These are phyloP conservation scores for Parauchenoglanis punctatus DNA, from an alignment of 2,797 vertebrate genomes.

Conservation along the genomic window DNA sequence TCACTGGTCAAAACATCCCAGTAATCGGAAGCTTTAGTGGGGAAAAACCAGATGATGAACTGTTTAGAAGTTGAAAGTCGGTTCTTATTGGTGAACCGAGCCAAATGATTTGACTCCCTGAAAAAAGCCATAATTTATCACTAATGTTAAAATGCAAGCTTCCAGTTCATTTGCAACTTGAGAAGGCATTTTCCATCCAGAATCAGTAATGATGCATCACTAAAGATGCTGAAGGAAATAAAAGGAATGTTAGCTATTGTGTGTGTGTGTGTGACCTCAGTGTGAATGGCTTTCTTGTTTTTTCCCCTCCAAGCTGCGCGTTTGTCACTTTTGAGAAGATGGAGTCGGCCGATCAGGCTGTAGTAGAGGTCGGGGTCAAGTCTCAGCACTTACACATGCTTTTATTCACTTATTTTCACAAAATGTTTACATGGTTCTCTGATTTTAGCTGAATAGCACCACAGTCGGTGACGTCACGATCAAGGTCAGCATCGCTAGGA, in stretches of 20 bases:
- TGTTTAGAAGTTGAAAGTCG: too few species aligned
- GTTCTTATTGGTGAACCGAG: too few species aligned
- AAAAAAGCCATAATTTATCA: too few species aligned
- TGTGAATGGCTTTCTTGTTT: background rate
- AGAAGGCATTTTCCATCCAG: background rate
- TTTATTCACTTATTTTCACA: background rate
- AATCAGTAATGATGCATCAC: too few species aligned
- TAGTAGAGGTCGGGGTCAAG: constrained; percentile 79
- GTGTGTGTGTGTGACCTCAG: background rate
- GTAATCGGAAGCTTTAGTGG: too few species aligned
- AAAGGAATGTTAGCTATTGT: background rate
- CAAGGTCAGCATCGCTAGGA: constrained; percentile 92
- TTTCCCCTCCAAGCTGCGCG: constrained; percentile 78
- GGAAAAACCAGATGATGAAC: too few species aligned
- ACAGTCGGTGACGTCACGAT: constrained; percentile 83
- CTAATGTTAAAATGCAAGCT: background rate
- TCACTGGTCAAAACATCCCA: too few species aligned
- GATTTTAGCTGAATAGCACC: constrained; percentile 80
- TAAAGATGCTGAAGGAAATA: background rate
- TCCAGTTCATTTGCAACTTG: background rate
- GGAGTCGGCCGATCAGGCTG: constrained; percentile 92
- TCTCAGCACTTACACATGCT: background rate
- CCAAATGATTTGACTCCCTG: too few species aligned
- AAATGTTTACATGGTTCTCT: background rate
- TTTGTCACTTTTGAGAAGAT: constrained; percentile 95